Conservation (phyloP, 2,797 vertebrate species). For the Onychomys leucogaster region DNA sequence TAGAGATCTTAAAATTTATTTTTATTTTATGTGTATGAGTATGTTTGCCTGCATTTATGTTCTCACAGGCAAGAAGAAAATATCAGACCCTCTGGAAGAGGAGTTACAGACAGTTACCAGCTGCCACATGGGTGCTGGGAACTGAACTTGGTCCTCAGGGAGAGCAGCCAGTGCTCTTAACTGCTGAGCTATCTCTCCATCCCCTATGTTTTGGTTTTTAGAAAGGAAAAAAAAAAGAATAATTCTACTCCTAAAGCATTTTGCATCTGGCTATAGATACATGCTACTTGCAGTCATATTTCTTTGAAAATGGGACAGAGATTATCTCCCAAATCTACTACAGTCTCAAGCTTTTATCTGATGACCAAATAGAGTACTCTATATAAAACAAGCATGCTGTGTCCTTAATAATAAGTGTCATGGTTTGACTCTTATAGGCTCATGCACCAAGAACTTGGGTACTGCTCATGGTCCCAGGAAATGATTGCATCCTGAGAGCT, state of each 20-base stretch:
- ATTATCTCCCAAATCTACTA: not conserved
- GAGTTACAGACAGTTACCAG: not conserved
- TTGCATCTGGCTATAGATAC: not conserved
- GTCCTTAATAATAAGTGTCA: not conserved
- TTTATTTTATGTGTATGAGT: not conserved
- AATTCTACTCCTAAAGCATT: not conserved
- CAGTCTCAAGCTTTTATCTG: not conserved
- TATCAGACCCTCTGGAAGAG: not conserved
- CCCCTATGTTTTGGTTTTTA: conserved; percentile 39
- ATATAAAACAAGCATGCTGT: not conserved
- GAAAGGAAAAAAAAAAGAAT: not conserved
- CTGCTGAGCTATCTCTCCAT: not conserved
- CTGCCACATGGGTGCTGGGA: not conserved
- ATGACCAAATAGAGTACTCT: not conserved
- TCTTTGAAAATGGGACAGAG: not conserved
- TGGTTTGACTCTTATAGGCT: too few species aligned
- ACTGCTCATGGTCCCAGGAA: not conserved
- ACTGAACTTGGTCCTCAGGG: not conserved
- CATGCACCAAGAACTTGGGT: not conserved
- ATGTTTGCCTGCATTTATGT: not conserved
- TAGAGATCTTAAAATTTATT: not conserved
- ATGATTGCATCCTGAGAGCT: not conserved
- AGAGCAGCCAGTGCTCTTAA: not conserved
- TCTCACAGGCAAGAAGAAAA: not conserved
- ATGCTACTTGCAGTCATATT: not conserved